Base-by-base conservation (phyloP, 2,113 vertebrate genomes). In the Neolamprologus kungweensis region DNA sequence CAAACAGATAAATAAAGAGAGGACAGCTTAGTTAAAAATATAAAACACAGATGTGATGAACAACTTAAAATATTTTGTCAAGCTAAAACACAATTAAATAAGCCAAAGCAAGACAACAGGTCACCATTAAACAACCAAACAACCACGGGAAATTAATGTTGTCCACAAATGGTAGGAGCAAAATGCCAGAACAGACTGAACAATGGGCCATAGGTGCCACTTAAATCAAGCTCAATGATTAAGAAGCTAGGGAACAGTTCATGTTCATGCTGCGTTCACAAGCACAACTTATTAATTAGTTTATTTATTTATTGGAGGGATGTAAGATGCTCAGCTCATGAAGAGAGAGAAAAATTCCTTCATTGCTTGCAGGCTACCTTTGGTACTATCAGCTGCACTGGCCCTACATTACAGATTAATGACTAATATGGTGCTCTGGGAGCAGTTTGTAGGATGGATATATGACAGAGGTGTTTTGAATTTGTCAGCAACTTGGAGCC, bases 401-500 rank as follows among this genome's bases (percentile, higher is more conserved):
- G 45, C 16, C 45, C 45, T 8, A 50, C 6, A 3, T 78, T 78
- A 50, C 45, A 78, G 73, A 78, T 78, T 51, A 51, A 78, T 78
- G 26, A 51, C 45, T 51, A 47, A 78, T 33, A 51, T 28, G 45
- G 26, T 31, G 45, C 26, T 78, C 73, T 31, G 26, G 45, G 73
- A 51, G 73, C 45, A 51, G 45, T 51, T 33, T n/a, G 78, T 75
- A 82, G 71, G 54, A 82, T 23, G 58, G 65, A 63, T 75, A 79
- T 87, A 31, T 83, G 82, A 94, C 55, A 73, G 85, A 87, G 79
- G 84, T 91, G 55, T 80, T 88, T 80, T 82, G 54, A 90, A 87
- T 87, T 80, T 81, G 50, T 50, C 45, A n/a, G 73, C 45, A 78
- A 51, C 16, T 47, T n/a, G 42, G 26, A 51, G 16, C 10, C 17